Base-by-base conservation (phyloP, 2,888 invertebrate species). In the Patella ulyssiponensis region DNA sequence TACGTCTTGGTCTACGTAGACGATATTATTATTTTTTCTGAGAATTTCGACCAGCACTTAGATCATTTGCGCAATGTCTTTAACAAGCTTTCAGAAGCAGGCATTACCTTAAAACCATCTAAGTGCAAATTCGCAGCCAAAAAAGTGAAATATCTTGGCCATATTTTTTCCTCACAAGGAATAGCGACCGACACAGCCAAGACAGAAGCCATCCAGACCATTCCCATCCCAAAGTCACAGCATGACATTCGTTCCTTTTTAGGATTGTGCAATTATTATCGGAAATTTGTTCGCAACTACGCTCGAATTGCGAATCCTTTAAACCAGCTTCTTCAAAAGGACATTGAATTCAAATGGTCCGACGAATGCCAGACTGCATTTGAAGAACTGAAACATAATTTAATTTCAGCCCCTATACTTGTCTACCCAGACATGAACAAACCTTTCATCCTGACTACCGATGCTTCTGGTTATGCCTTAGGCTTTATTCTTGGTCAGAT, bases 1-100 rank as follows among this genome's bases (percentile, higher is more conserved):
- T 80, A 73, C 69, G 77, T 81, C 0, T 54, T 84, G 12, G 78
- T 80, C 20, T 85, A 86, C 69, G 73, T 83, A 5, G 85, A 85
- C 76, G 85, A 85, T 75, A 80, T 83, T n/a, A 64, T 82, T 12
- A 74, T 82, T n/a, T 83, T 83, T 71, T 78, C 76, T 23, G 44
- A 73, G 3, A 74, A 73, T 12, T 80, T 84, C 74, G 78, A 82
- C 3, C 77, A 78, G 27, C 83, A 83, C 72, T 74, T 80, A 27
- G 17, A 77, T 64, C 80, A 82, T 69, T 52, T 84, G 3, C n/a
- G 71, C n/a, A 52, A 74, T 23, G 80, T 84, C 15, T 82, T 84
- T 56, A 20, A 77, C 27, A 71, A 78, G 52, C 72, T 83, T 11
- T 51, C 74, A 17, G 72, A 81, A 5, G 82, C 81, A 51, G 79